Base-by-base conservation (phyloP, 2,888 invertebrate genomes). In the Agrochola litura region DNA sequence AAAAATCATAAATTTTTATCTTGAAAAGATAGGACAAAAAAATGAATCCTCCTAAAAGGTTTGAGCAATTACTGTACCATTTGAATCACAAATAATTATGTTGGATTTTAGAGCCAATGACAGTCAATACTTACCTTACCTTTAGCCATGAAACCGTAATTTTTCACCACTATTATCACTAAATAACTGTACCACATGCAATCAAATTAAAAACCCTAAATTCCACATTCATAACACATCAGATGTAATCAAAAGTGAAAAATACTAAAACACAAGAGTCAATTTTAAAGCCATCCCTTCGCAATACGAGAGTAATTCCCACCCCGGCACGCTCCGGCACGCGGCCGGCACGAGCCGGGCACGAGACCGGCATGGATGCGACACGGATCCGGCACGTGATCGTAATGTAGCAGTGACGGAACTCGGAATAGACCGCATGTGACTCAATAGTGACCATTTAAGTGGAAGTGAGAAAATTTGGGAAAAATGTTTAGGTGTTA, bases 371-470 rank as follows among this genome's bases (percentile, higher is more conserved):
- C 73, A 90, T 90, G 91, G 81, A 90, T 22, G 80, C 82, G 87
- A 54, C 91, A 90, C 93, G 94, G 79, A 91, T 63, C 86, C 76
- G 90, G 75, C 93, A 91, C 94, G 93, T 90, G 91, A 60, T 79
- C 81, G 88, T 60, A 94, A 91, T 94, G 93, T 88, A 91, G 49
- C 87, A 89, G 83, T 89, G 90, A 84, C 92, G 94, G 93, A 94
- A 93, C 93, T 92, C 87, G 87, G 83, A 85, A 87, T 88, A 88
- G 89, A 89, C 89, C 91, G 85, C 90, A 91, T 92, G 90, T 84
- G 91, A 89, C 83, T 89, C 90, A 92, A 92, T 93, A 89, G 87
- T 89, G 89, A 88, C 90, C 89, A 91, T 91, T 94, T 92, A 89
- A 90, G 90, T 94, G 92, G 91, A 93, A 94, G 92, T 91, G 92